Conservation (phyloP, 2,113 vertebrate genomes). For the Hippopotamus amphibius region DNA sequence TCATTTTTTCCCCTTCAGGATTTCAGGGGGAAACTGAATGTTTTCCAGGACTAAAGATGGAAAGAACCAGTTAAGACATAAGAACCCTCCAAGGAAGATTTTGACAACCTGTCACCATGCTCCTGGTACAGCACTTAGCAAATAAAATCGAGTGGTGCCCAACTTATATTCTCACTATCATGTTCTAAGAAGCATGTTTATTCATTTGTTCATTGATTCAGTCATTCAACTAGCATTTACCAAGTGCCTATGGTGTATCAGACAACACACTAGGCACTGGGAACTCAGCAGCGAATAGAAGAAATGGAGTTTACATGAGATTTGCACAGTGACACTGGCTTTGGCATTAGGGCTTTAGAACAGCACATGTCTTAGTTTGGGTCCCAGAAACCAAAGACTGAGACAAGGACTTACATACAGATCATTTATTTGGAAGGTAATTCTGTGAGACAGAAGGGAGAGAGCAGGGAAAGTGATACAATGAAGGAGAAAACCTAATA, state of each 20-base stretch:
- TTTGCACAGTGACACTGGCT: background rate
- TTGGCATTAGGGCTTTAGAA: background rate
- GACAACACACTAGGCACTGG: accelerated
- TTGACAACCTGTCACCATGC: no score
- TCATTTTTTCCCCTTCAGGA: background rate
- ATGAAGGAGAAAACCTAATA: background rate
- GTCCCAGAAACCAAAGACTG: background rate
- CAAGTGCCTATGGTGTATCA: accelerated
- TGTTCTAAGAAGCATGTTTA: background rate
- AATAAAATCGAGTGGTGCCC: background rate
- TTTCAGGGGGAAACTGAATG: background rate
- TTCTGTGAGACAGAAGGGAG: background rate
- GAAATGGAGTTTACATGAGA: background rate
- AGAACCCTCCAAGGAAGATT: background rate
- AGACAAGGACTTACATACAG: background rate
- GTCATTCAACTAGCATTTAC: background rate
- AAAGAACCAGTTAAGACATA: background rate
- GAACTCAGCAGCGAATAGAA: background rate
- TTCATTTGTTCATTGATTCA: background rate
- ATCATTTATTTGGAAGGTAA: background rate
- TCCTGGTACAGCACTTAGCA: background rate
- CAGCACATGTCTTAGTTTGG: background rate
- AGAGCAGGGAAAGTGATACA: background rate
- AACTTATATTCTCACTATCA: background rate
- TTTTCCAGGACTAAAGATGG: background rate